These are phyloP conservation scores for Oxyruncus cristatus DNA, from an alignment of 2,113 vertebrate genomes.

Conservation along the genomic window DNA sequence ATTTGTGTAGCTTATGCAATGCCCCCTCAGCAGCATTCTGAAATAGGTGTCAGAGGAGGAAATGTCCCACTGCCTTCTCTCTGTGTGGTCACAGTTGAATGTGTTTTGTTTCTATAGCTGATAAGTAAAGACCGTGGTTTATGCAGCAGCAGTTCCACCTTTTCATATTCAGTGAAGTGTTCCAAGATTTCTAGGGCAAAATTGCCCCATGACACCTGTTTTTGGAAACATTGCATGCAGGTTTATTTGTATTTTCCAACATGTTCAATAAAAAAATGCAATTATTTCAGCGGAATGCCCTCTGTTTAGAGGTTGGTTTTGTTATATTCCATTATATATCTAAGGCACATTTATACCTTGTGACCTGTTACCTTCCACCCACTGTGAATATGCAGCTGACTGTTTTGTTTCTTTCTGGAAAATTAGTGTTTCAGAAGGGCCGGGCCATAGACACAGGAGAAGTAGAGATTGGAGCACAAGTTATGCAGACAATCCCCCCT, in stretches of 20 bases:
- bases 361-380: not conserved
- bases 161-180: not conserved
- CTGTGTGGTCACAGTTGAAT: not conserved
- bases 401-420: slow-evolving; percentile 57
- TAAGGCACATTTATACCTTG: not conserved
- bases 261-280: not conserved
- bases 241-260: not conserved
- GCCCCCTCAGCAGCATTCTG: not conserved
- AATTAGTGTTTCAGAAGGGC: slow-evolving; percentile 85
- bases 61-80: not conserved
- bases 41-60: not conserved
- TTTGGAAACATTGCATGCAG: not conserved
- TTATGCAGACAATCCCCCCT: slow-evolving; percentile 92
- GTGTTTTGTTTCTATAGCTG: not conserved
- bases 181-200: not conserved
- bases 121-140: not conserved
- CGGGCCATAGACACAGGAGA: slow-evolving; percentile 92
- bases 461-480: slow-evolving; percentile 89
- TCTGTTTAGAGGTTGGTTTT: not conserved
- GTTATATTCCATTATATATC: not conserved
- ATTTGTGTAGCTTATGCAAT: not conserved
- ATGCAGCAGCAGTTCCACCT: not conserved
- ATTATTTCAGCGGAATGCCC: not conserved
- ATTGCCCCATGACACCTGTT: not conserved
- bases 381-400: not conserved